These are phyloP conservation scores for Archips crataeganus DNA, from an alignment of 2,888 invertebrate genomes.

Conservation along the genomic window DNA sequence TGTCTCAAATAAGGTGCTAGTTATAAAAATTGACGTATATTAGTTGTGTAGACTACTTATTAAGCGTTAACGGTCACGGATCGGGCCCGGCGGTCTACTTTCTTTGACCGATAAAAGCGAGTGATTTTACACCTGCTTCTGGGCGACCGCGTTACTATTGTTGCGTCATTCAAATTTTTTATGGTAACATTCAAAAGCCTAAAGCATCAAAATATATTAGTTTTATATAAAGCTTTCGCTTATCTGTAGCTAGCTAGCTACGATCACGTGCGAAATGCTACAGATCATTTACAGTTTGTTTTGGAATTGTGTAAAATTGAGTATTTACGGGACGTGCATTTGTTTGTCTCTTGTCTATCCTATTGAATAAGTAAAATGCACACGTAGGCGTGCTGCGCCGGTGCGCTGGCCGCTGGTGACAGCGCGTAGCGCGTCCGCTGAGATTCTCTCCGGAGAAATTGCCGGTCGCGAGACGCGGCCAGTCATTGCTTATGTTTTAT, in stretches of 20 bases:
- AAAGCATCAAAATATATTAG: neutral
- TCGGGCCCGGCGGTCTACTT: conserved; percentile 62
- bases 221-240: conserved; percentile 6
- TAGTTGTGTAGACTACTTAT: conserved; percentile 51
- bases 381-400: conserved; percentile 47
- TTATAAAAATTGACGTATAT: conserved; percentile 78
- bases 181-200: neutral
- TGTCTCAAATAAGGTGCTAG: conserved; percentile 71
- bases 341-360: conserved; percentile 35
- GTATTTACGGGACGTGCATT: neutral
- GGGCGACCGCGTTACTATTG: conserved; percentile 44
- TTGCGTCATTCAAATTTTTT: conserved; percentile 52
- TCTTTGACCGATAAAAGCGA: conserved; percentile 67
- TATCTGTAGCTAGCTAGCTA: neutral
- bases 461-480: conserved; percentile 58
- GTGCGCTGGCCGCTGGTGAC: conserved; percentile 58
- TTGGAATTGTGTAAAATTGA: neutral
- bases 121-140: conserved; percentile 56
- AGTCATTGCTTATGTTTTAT: conserved; percentile 69
- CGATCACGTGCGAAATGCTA: neutral
- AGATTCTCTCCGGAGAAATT: conserved; percentile 79
- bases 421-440: conserved; percentile 59
- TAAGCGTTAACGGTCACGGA: conserved; percentile 56
- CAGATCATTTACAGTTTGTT: neutral
- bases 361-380: conserved; percentile 43